Conservation (phyloP, 1,140 invertebrate genomes). For the Telenomus remus region DNA sequence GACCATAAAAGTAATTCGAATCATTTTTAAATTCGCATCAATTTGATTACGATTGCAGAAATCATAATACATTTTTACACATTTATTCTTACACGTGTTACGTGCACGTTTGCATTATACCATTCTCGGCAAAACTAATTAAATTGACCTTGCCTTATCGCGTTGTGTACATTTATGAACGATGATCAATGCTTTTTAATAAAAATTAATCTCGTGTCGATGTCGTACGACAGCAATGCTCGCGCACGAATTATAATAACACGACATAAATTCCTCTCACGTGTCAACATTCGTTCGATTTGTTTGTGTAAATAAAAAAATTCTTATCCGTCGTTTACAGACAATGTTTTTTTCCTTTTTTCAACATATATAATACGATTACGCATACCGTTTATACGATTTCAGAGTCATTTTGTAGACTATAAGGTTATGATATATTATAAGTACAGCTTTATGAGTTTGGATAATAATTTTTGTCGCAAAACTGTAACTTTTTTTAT, state of each 20-base stretch:
- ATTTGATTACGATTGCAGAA: constrained; percentile 12
- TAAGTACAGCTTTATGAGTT: constrained; percentile 69
- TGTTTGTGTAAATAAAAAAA: constrained; percentile 49
- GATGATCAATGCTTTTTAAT: constrained; percentile 14
- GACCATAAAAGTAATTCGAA: constrained; percentile 22
- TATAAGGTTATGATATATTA: constrained; percentile 70
- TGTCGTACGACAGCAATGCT: no score
- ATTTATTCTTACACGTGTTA: constrained; percentile 1
- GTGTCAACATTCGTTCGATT: constrained; percentile 17
- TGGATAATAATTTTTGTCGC: constrained; percentile 71
- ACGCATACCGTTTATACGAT: no score
- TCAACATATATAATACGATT: no score
- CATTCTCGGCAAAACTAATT: constrained; percentile 30
- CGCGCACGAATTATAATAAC: background rate
- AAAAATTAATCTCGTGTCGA: constrained; percentile 9
- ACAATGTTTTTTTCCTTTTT: no score
- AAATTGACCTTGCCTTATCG: constrained; percentile 20
- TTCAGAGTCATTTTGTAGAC: constrained; percentile 71
- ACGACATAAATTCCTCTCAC: constrained; percentile 24
- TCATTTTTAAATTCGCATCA: constrained; percentile 29
- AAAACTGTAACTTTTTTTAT: constrained; percentile 64
- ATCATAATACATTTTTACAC: background rate
- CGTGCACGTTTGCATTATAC: constrained; percentile 30
- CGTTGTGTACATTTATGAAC: constrained; percentile 17
- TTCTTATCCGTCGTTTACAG: constrained; percentile 65